phyloP scores from a whole-genome alignment of 2,888 invertebrate genomes.

The Chironomus riparius region DNA sequence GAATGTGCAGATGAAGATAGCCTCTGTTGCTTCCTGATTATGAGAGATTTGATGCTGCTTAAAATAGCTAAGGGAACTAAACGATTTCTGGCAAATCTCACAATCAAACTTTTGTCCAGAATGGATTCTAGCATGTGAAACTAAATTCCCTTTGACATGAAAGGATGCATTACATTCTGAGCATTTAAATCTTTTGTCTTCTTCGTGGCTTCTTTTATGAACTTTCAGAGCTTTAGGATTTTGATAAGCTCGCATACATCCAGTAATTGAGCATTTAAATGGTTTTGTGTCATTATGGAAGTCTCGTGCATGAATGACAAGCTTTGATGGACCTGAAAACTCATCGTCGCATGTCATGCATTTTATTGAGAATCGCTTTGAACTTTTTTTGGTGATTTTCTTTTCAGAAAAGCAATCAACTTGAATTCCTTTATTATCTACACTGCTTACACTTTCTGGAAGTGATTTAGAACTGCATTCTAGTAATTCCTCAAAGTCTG shows the following conservation, averaged over 20 bases:
- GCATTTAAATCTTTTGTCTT: constrained; percentile 2
- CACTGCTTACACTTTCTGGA: neutral
- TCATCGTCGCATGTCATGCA: neutral
- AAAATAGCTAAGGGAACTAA: neutral
- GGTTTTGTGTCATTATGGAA: constrained; percentile 12
- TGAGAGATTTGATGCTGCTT: neutral
- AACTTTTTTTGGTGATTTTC: neutral
- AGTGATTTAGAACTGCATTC: neutral
- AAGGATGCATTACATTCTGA: neutral
- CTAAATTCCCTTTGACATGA: constrained; percentile 13
- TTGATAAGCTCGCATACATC: neutral
- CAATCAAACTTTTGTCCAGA: constrained; percentile 11
- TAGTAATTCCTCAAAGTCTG: constrained; percentile 13
- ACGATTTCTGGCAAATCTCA: neutral
- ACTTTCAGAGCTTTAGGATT: constrained; percentile 14
- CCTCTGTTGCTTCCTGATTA: neutral
- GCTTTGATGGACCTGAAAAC: constrained; percentile 9
- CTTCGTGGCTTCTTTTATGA: neutral
- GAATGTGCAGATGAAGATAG: neutral
- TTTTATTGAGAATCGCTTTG: neutral
- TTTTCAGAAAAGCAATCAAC: neutral
- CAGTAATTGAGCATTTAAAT: neutral
- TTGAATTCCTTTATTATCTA: neutral
- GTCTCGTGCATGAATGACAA: neutral
- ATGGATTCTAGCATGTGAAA: neutral